Evolutionary conservation across 2,113 vertebrate genomes (phyloP).

Genomic region (Equus przewalskii): DNA sequence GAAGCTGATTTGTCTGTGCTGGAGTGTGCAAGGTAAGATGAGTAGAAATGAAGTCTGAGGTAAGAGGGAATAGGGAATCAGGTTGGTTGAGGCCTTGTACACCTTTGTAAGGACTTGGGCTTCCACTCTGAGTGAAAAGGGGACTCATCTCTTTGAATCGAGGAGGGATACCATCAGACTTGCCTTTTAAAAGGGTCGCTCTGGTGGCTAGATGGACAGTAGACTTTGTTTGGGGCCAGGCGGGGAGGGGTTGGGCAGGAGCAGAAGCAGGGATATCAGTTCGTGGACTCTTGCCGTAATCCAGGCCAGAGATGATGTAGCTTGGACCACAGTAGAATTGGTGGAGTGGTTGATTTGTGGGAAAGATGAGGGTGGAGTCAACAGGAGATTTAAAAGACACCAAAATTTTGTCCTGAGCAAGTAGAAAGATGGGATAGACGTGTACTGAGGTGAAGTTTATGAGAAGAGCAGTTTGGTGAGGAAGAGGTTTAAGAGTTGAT

Average conservation of each 20-base stretch:
- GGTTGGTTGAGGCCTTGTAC: not conserved
- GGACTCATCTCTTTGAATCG: not conserved
- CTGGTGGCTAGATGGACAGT: not conserved
- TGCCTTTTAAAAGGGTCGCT: constrained; percentile 17
- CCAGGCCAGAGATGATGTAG: not conserved
- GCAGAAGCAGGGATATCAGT: not conserved
- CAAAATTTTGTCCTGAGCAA: not conserved
- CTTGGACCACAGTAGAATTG: not conserved
- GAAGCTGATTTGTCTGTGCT: not conserved
- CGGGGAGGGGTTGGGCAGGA: not conserved
- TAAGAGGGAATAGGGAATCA: not conserved
- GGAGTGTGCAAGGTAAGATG: not conserved
- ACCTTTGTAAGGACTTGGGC: not conserved
- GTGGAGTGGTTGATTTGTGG: not conserved
- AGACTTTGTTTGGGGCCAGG: not conserved
- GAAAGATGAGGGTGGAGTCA: not conserved
- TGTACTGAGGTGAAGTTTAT: not conserved
- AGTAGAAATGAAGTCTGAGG: not conserved
- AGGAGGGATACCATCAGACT: not conserved
- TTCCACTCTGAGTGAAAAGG: not conserved
- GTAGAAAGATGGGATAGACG: not conserved
- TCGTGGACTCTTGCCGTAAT: not conserved
- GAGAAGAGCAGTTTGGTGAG: not conserved
- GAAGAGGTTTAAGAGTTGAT: not conserved
- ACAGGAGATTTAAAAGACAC: not conserved